phyloP scores from a whole-genome alignment of 2,113 vertebrate genomes.

The Potamarius usumacintae region DNA sequence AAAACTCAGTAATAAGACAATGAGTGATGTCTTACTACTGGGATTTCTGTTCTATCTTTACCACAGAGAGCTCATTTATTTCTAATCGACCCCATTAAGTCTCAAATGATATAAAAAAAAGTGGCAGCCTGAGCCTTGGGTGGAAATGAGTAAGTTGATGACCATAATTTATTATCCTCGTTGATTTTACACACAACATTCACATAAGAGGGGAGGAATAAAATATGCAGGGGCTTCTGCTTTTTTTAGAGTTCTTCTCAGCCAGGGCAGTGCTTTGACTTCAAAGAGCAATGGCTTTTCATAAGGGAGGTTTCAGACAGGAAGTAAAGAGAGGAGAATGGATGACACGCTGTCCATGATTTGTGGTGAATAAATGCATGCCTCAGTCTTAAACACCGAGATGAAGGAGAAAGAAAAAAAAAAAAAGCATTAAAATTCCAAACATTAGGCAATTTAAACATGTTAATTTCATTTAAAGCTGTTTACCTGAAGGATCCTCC shows the following conservation, averaged over 20 bases:
- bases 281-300: background rate
- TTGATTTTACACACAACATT: slow-evolving; percentile 31
- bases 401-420: background rate
- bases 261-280: background rate
- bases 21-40: slow-evolving; percentile 47
- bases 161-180: slow-evolving; percentile 55
- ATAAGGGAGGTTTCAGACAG: background rate
- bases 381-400: no score
- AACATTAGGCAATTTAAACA: background rate
- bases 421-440: background rate
- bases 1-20: slow-evolving; percentile 42
- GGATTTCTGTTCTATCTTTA: slow-evolving; percentile 61
- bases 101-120: slow-evolving; percentile 60
- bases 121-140: slow-evolving; percentile 42
- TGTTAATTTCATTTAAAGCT: background rate
- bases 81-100: slow-evolving; percentile 69
- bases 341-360: background rate
- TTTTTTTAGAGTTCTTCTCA: background rate
- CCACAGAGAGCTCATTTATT: slow-evolving; percentile 69
- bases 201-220: slow-evolving; percentile 53
- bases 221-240: slow-evolving; percentile 26
- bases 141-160: slow-evolving; percentile 56
- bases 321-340: background rate
- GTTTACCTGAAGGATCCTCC: slow-evolving; percentile 94
- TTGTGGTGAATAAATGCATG: background rate